These are phyloP conservation scores for Aradophagus sp. DNA, from an alignment of 1,140 invertebrate genomes.

Conservation along the genomic window DNA sequence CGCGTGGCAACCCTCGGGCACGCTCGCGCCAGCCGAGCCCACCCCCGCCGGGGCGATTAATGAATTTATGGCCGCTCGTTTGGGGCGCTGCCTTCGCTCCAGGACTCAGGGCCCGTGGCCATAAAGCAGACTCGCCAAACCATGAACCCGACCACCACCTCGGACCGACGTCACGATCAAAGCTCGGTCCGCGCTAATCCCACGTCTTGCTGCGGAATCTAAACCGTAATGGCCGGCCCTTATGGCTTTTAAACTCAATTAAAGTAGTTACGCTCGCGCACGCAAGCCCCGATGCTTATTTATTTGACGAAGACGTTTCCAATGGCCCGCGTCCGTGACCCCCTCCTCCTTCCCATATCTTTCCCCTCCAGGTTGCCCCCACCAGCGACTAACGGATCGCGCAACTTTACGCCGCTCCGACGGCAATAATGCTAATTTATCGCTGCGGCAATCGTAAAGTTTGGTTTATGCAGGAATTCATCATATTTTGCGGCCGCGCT, in stretches of 20 bases:
- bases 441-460: conserved; percentile 49
- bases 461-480: conserved; percentile 38
- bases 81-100: conserved; percentile 60
- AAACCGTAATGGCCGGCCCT: conserved; percentile 40
- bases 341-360: too few relatives aligned
- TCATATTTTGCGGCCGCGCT: conserved; percentile 39
- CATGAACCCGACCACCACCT: conserved; percentile 63
- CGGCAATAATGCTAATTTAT: conserved; percentile 49
- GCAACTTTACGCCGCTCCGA: conserved; percentile 28
- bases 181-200: conserved; percentile 41
- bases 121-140: conserved; percentile 67
- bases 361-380: too few relatives aligned
- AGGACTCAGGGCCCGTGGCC: conserved; percentile 64
- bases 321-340: conserved; percentile 6
- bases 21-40: conserved; percentile 30
- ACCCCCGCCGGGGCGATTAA: conserved; percentile 63
- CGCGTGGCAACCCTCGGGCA: conserved; percentile 47
- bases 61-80: conserved; percentile 67
- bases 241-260: conserved; percentile 58
- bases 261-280: conserved; percentile 40
- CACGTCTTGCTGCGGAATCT: conserved; percentile 46
- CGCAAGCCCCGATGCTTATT: conserved; percentile 18
- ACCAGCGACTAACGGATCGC: conserved; percentile 16
- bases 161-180: conserved; percentile 56
- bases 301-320: conserved; percentile 51